These are phyloP conservation scores for Drosophila kanekoi DNA, from an alignment of 2,888 invertebrate species.

Conservation along the genomic window DNA sequence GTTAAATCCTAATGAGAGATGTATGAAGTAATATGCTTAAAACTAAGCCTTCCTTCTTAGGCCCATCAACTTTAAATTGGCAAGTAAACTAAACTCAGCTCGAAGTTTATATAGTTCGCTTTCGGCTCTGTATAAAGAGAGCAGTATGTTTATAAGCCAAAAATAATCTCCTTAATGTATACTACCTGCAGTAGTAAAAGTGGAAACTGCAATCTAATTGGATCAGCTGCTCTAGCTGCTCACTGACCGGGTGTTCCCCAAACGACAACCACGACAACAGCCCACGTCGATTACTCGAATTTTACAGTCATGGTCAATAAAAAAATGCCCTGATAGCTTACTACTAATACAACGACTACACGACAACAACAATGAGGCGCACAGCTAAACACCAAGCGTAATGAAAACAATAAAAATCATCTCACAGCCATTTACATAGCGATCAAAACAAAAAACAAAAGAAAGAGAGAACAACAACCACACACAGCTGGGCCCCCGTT, in stretches of 20 bases:
- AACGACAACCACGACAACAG: constrained; percentile 4
- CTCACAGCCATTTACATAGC: constrained; percentile 70
- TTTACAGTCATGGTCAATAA: constrained; percentile 33
- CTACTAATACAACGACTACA: constrained; percentile 8
- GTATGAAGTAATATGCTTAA: too few species aligned
- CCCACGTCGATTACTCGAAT: constrained; percentile 38
- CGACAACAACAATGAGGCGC: constrained; percentile 18
- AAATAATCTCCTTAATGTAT: not conserved
- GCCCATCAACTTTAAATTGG: too few species aligned
- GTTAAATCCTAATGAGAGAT: too few species aligned
- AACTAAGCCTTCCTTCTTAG: too few species aligned
- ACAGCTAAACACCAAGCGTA: constrained; percentile 47
- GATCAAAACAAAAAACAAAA: constrained; percentile 66
- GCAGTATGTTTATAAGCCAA: too few species aligned
- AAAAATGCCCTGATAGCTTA: constrained; percentile 32
- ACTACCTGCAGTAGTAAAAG: not conserved
- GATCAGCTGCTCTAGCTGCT: constrained; percentile 13
- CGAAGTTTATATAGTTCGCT: too few species aligned
- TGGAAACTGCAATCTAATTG: not conserved
- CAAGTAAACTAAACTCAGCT: too few species aligned
- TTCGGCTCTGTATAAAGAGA: not conserved
- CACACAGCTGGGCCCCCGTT: constrained; percentile 37
- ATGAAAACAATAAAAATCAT: constrained; percentile 69
- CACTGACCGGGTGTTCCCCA: constrained; percentile 11
- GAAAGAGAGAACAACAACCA: constrained; percentile 8